phyloP scores from a whole-genome alignment of 1,140 invertebrate genomes.

The Aphelinus atriplicis region DNA sequence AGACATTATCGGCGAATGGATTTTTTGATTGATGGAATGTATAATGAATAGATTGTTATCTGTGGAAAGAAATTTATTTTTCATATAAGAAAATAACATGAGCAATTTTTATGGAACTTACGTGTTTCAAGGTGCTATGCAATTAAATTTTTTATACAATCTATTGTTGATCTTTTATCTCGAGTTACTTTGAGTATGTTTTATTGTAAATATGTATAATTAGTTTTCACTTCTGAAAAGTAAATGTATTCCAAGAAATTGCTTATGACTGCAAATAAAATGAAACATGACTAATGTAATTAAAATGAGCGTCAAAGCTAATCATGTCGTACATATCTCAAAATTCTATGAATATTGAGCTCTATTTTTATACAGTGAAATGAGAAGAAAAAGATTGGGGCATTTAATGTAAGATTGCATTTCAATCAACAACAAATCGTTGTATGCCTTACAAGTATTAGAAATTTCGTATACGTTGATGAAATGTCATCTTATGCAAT shows the following conservation, averaged over 20 bases:
- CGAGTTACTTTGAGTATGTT: conserved; percentile 5
- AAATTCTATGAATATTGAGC: conserved; percentile 12
- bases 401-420: conserved; percentile 17
- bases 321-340: not conserved
- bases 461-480: conserved; percentile 17
- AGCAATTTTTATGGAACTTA: conserved; percentile 35
- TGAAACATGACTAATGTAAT: conserved; percentile 7
- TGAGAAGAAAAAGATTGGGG: conserved; percentile 3
- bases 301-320: conserved; percentile 19
- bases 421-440: not conserved
- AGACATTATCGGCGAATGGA: conserved; percentile 83
- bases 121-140: conserved; percentile 7
- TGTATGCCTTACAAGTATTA: conserved; percentile 27
- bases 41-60: conserved; percentile 71
- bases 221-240: conserved; percentile 3
- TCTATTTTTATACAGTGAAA: conserved; percentile 35
- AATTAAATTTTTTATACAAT: conserved; percentile 22
- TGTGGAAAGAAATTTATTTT: conserved; percentile 25
- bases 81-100: conserved; percentile 12
- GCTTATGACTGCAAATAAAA: not conserved
- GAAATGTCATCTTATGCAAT: conserved; percentile 1
- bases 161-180: conserved; percentile 13
- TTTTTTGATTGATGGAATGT: conserved; percentile 83
- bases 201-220: conserved; percentile 17
- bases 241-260: not conserved